Evolutionary conservation across 2,113 vertebrate species (phyloP).

Genomic region (Elgaria multicarinata): DNA sequence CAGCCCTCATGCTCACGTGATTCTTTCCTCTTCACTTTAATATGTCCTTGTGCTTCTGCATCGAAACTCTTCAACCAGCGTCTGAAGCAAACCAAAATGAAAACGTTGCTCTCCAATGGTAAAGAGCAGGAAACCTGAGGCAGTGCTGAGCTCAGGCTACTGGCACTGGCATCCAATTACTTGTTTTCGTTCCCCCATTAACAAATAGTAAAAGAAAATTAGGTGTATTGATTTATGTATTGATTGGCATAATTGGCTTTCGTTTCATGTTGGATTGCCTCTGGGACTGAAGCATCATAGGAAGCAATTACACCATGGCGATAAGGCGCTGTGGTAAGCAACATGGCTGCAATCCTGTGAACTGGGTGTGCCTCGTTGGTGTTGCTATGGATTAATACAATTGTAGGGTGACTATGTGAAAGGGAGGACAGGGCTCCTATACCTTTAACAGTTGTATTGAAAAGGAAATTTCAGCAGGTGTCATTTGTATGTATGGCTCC

Average conservation of each 20-base stretch:
- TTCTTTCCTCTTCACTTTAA: background rate
- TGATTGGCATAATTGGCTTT: slow-evolving; percentile 49
- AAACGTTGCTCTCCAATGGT: slow-evolving; percentile 41
- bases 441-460: too few relatives aligned
- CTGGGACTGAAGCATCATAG: slow-evolving; percentile 43
- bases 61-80: slow-evolving; percentile 25
- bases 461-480: too few relatives aligned
- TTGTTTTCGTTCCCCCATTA: slow-evolving; percentile 37
- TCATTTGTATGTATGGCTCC: too few relatives aligned
- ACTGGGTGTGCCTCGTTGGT: slow-evolving; percentile 10
- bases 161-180: slow-evolving; percentile 34
- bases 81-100: slow-evolving; percentile 20
- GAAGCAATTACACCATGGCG: slow-evolving; percentile 30
- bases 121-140: slow-evolving; percentile 33
- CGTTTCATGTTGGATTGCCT: slow-evolving; percentile 51
- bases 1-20: background rate
- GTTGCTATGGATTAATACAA: slow-evolving; percentile 6
- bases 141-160: slow-evolving; percentile 38
- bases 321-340: slow-evolving; percentile 12
- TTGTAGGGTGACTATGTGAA: too few relatives aligned
- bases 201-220: slow-evolving; percentile 50
- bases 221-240: slow-evolving; percentile 36
- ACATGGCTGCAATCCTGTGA: rapidly evolving
- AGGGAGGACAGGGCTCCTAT: too few relatives aligned
- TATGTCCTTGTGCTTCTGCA: slow-evolving; percentile 16